A percentile compares a stretch with the other conserved stretches of the same genome.
Evolutionary conservation across 1,140 invertebrate species (phyloP).

Genomic region (Drosophila pseudoananassae): DNA sequence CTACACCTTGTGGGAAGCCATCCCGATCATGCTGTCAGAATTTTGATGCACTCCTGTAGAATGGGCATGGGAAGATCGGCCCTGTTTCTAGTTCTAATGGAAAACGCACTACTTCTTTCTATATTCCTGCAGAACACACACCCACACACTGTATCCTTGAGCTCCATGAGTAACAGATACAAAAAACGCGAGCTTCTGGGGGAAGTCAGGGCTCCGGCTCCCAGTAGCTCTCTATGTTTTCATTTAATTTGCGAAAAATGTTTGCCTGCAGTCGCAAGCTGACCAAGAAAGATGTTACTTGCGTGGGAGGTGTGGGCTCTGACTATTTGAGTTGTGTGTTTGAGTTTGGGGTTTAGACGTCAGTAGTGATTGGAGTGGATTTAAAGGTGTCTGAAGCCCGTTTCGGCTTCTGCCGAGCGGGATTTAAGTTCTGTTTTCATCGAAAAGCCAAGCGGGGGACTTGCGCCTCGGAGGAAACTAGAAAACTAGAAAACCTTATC

Average conservation of each 20-base stretch:
- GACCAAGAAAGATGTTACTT: conserved; percentile 39
- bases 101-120: no score
- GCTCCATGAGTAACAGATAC: no score
- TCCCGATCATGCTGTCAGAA: no score
- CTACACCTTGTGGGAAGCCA: no score
- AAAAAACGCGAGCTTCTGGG: no score
- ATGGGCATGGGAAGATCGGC: no score
- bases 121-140: no score
- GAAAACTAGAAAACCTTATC: conserved; percentile 19
- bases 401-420: neutral
- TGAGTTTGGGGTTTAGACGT: neutral
- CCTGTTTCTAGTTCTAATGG: no score
- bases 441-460: neutral
- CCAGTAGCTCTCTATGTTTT: conserved; percentile 55
- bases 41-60: no score
- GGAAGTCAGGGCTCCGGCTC: conserved; percentile 27
- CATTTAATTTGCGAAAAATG: conserved; percentile 83
- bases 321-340: conserved; percentile 3
- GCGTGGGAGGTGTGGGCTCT: conserved; percentile 4
- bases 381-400: conserved; percentile 6
- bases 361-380: conserved; percentile 38
- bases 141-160: no score
- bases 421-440: conserved; percentile 10
- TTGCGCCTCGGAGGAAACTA: neutral
- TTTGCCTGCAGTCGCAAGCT: conserved; percentile 56